Evolutionary conservation across 2,113 vertebrate species (phyloP).

Genomic region (Macrotus californicus): DNA sequence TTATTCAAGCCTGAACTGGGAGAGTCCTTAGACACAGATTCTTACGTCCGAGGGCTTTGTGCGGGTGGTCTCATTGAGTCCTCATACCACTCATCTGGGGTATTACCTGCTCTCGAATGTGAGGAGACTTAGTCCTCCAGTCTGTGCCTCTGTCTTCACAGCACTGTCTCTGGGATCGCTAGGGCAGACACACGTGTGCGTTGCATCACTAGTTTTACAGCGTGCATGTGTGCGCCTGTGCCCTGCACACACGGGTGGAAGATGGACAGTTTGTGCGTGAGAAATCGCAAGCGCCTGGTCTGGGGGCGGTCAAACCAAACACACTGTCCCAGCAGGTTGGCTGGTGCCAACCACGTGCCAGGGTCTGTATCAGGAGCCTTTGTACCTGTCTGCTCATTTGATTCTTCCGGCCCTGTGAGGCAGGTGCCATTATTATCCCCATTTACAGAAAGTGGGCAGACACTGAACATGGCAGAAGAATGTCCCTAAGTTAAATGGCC

Average conservation of each 20-base stretch:
- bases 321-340: neutral
- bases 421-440: neutral
- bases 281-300: neutral
- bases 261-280: neutral
- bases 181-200: neutral
- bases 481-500: neutral
- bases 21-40: neutral
- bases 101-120: neutral
- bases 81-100: neutral
- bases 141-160: neutral
- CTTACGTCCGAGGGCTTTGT: neutral
- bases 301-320: neutral
- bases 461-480: neutral
- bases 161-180: neutral
- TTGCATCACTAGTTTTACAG: neutral
- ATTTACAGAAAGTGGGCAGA: neutral
- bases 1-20: neutral
- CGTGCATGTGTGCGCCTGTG: fast-evolving
- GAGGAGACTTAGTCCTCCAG: neutral
- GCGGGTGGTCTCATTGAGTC: neutral
- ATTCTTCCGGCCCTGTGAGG: neutral
- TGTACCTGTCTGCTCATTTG: neutral
- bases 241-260: neutral
- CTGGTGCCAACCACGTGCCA: neutral
- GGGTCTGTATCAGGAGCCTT: neutral